Evolutionary conservation across 2,113 vertebrate species (phyloP), one percentile per base, ranked within the genome.

Genomic region (Glareola pratincola): DNA sequence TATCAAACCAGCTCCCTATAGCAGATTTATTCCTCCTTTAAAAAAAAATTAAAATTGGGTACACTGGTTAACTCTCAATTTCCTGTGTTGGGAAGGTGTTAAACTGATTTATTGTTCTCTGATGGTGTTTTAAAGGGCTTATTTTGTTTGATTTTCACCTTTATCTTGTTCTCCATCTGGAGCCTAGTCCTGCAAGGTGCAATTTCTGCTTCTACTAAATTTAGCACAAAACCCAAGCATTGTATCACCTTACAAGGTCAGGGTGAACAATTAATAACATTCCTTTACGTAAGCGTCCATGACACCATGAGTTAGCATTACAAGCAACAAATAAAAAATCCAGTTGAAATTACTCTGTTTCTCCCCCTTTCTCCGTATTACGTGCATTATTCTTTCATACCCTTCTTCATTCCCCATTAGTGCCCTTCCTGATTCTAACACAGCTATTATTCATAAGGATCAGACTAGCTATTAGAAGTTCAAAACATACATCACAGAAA

Each of bases 41-140:
- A 97, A 98, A 82, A 97, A 80, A 93, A 71, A 85, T 82, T 96
- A 91, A 96, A 96, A 97, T 92, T 94, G 76, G 91, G 45, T 96
- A 97, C 75, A 94, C 71, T 96, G 79, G 85, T 98, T 98, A 97
- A 97, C 97, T 96, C 97, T 97, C 78, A 73, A 43, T 97, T 98
- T 98, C 71, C 96, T 95, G 88, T 81, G 22, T 67, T 77, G 68
- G 84, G 59, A 97, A 94, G 76, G 68, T 95, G 93, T 96, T 95
- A 86, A 96, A 90, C 90, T 96, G 72, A 90, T 91, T 79, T 96
- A 90, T 96, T 97, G 91, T 96, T 97, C 91, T 96, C 81, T 91
- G 90, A 92, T 89, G 69, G 43, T 94, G 76, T 96, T 98, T 96
- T 96, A 93, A 97, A 96, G 63, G 39, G 67, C 88, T 93, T 95